Evolutionary conservation across 1,140 invertebrate genomes (phyloP).

Genomic region (Sinonovacula constricta): DNA sequence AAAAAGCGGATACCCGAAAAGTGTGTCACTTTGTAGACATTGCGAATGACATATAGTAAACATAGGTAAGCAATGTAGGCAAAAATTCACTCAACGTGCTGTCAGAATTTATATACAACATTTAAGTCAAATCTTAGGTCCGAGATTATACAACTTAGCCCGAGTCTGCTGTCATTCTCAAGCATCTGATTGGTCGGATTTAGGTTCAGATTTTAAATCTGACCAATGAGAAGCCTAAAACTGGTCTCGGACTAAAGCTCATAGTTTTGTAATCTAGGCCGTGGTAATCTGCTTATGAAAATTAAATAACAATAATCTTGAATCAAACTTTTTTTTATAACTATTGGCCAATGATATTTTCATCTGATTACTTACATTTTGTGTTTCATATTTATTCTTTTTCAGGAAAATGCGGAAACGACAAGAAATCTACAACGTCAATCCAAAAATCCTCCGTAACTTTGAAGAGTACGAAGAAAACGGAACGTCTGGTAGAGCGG

Average conservation of each 20-base stretch:
- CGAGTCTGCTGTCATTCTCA: too few species aligned
- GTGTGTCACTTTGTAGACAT: too few species aligned
- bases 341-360: neutral
- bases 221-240: neutral
- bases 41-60: too few species aligned
- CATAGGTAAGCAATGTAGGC: too few species aligned
- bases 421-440: conserved; percentile 49
- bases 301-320: neutral
- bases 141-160: too few species aligned
- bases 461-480: conserved; percentile 51
- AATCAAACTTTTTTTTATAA: neutral
- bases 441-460: conserved; percentile 45
- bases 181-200: too few species aligned
- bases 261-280: neutral
- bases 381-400: neutral
- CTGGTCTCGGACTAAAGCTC: neutral
- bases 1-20: too few species aligned
- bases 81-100: too few species aligned
- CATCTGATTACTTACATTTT: neutral
- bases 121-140: too few species aligned
- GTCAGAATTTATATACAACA: too few species aligned
- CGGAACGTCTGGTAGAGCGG: conserved; percentile 41
- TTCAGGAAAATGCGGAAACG: conserved; percentile 46
- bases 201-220: too few species aligned
- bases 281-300: neutral